These are phyloP conservation scores for Prunella himalayana DNA, from an alignment of 2,113 vertebrate genomes.

Conservation along the genomic window DNA sequence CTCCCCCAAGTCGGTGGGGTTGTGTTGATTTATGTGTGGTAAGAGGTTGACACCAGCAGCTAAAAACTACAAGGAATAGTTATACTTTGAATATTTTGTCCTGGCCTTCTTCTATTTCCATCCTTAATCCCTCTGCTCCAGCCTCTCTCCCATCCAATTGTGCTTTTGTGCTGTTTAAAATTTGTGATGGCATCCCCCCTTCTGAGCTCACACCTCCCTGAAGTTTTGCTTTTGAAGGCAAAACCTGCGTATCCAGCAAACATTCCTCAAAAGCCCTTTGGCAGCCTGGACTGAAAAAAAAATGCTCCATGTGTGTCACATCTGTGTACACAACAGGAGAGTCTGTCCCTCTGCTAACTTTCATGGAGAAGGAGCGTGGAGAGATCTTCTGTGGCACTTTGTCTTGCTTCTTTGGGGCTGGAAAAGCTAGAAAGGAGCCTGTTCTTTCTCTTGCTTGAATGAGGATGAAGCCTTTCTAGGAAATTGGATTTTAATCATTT, in stretches of 20 bases:
- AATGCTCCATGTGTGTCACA: rapidly evolving
- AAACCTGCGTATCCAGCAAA: background rate
- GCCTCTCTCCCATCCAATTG: background rate
- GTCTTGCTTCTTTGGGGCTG: background rate
- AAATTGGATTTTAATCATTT: background rate
- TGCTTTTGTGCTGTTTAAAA: rapidly evolving
- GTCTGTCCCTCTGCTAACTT: background rate
- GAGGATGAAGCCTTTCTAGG: background rate
- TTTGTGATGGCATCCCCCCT: background rate
- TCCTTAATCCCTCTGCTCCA: background rate
- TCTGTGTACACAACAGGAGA: background rate
- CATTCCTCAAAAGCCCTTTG: background rate
- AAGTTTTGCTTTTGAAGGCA: background rate
- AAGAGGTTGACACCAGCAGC: background rate
- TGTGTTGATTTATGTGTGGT: background rate
- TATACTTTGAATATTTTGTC: background rate
- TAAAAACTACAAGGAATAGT: background rate
- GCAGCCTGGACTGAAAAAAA: background rate
- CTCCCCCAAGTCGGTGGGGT: rapidly evolving
- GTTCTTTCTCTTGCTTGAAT: background rate
- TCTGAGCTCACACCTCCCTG: background rate
- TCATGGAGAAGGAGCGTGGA: background rate
- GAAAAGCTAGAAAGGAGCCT: background rate
- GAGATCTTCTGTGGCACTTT: background rate
- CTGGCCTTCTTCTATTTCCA: background rate